Evolutionary conservation across 2,113 vertebrate species (phyloP), one percentile per base, ranked within the genome.

Genomic region (Arvicanthis niloticus): DNA sequence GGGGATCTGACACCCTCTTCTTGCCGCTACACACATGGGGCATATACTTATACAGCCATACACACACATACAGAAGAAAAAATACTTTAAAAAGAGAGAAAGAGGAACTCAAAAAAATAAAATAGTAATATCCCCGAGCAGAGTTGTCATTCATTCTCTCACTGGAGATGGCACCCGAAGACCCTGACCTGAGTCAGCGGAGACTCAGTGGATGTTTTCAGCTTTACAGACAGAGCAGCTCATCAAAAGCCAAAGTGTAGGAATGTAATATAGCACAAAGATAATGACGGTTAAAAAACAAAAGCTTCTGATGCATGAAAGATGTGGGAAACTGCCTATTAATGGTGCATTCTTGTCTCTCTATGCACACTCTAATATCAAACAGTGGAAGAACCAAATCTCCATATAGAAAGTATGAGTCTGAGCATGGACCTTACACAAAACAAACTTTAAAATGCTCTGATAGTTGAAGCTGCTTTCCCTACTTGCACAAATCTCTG

Each of bases 201-300:
- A 95, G 81, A 93, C 21, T 60, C 68, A 68, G 53, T n/a, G 70
- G 0, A 84, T 40, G 80, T 9, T 91, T 96, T 51, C 42, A 93
- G 65, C 1, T 96, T 96, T 56, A 19, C 37, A 82, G 73, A 45
- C 91, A 77, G 91, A 89, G 7, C 37, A 58, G 56, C 72, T 96
- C 40, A 87, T 29, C 37, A 86, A 97, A 95, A 94, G 48, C 31
- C 72, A 88, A 84, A 84, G 60, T 31, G 82, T 37, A 42, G 85
- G 94, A 91, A 84, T 70, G 24, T 65, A 95, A 94, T 96, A 91
- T 31, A 97, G 40, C 26, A 91, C 26, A 94, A 60, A 56, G 51
- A 77, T 17, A 88, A 70, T 40, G 13, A 45, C 37, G 24, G 58
- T 24, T 42, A 45, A 37, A 86, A 91, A 75, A 86, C 19, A 60